Evolutionary conservation across 2,888 invertebrate genomes (phyloP).

Genomic region (Dolichomitus sp.): DNA sequence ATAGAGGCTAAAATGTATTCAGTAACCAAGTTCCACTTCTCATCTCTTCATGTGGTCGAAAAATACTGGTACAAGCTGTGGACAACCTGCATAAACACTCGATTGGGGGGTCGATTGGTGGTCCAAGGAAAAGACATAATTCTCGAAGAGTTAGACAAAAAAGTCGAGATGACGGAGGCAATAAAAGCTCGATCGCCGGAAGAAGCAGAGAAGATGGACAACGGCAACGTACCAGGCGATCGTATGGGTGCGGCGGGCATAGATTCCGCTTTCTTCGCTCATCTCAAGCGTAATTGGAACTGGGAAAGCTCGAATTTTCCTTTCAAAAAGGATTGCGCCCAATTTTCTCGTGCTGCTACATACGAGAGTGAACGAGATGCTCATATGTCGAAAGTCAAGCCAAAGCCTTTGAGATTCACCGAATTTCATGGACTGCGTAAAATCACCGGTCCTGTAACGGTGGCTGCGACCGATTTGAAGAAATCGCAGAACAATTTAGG

Average conservation of each 20-base stretch:
- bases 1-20: slow-evolving; percentile 89
- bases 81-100: slow-evolving; percentile 90
- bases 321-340: slow-evolving; percentile 23
- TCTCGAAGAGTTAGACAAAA: slow-evolving; percentile 86
- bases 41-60: slow-evolving; percentile 87
- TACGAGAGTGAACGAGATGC: slow-evolving; percentile 62
- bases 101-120: slow-evolving; percentile 87
- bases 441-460: slow-evolving; percentile 73
- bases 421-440: slow-evolving; percentile 76
- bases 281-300: slow-evolving; percentile 90
- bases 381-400: slow-evolving; percentile 71
- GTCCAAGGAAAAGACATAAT: slow-evolving; percentile 86
- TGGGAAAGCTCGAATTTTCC: slow-evolving; percentile 82
- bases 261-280: slow-evolving; percentile 90
- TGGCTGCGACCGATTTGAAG: slow-evolving; percentile 69
- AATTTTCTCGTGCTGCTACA: background rate
- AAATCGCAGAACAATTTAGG: slow-evolving; percentile 46
- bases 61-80: slow-evolving; percentile 91
- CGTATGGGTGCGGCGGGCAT: slow-evolving; percentile 91
- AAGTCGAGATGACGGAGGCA: slow-evolving; percentile 86
- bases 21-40: slow-evolving; percentile 87
- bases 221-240: slow-evolving; percentile 91
- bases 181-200: slow-evolving; percentile 85
- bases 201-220: slow-evolving; percentile 87
- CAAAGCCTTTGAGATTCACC: slow-evolving; percentile 76